A percentile compares a stretch with the other conserved stretches of the same genome.
phyloP scores from a whole-genome alignment of 1,140 invertebrate species.

The Orussus abietinus region DNA sequence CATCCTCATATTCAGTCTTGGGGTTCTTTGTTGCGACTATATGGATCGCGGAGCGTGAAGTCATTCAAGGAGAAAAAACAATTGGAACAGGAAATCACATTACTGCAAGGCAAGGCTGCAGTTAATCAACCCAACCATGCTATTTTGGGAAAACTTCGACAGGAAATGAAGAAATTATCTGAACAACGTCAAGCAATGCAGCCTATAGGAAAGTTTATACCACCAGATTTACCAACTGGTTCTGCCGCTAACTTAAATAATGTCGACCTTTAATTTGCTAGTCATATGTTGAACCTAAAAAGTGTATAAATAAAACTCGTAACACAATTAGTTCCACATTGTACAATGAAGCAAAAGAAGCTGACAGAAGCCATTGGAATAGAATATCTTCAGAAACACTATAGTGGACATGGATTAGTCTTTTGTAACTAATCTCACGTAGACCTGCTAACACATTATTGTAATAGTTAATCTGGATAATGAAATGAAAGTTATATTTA shows the following conservation, averaged over 20 bases:
- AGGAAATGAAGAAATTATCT: slow-evolving; percentile 82
- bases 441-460: no score
- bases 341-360: no score
- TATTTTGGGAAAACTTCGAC: slow-evolving; percentile 83
- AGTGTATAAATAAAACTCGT: no score
- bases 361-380: no score
- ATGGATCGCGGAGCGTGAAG: slow-evolving; percentile 89
- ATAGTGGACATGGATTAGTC: no score
- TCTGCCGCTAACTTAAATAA: slow-evolving; percentile 72
- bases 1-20: slow-evolving; percentile 93
- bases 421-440: no score
- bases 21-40: slow-evolving; percentile 89
- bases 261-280: slow-evolving; percentile 57
- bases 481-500: no score
- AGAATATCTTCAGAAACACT: no score
- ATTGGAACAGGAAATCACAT: slow-evolving; percentile 90
- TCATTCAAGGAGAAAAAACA: slow-evolving; percentile 92
- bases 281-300: no score
- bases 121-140: slow-evolving; percentile 91
- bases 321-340: no score
- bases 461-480: no score
- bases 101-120: slow-evolving; percentile 84
- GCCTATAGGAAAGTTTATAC: slow-evolving; percentile 71
- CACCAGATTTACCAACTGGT: slow-evolving; percentile 63
- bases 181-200: slow-evolving; percentile 64